A percentile compares a stretch with the other conserved stretches of the same genome.
phyloP scores from a whole-genome alignment of 1,140 invertebrate species.

The Choristoneura fumiferana region DNA sequence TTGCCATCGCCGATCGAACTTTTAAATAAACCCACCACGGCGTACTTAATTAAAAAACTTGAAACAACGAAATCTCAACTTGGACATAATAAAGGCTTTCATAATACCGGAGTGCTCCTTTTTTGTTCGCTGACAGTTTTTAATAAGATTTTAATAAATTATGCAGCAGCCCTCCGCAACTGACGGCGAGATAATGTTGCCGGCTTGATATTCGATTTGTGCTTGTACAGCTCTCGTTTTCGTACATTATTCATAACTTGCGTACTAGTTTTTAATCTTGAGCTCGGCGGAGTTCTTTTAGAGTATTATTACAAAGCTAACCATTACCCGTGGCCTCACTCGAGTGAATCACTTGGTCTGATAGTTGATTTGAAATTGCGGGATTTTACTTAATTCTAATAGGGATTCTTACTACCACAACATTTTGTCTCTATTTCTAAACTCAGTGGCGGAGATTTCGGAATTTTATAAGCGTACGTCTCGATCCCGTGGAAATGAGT shows the following conservation, averaged over 20 bases:
- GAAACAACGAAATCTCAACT: slow-evolving; percentile 31
- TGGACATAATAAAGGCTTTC: slow-evolving; percentile 44
- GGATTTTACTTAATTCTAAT: too few relatives aligned
- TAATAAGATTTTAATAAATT: slow-evolving; percentile 55
- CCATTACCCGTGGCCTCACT: too few relatives aligned
- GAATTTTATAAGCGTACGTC: too few relatives aligned
- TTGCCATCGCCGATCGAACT: slow-evolving; percentile 1
- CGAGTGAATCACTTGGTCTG: too few relatives aligned
- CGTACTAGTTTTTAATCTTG: slow-evolving; percentile 5
- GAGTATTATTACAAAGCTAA: too few relatives aligned
- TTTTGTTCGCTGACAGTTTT: slow-evolving; percentile 48
- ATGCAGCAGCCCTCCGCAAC: slow-evolving; percentile 30
- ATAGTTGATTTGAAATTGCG: too few relatives aligned
- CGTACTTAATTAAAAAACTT: slow-evolving; percentile 37
- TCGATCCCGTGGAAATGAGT: too few relatives aligned
- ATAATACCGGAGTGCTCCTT: slow-evolving; percentile 33
- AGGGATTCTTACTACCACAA: too few relatives aligned
- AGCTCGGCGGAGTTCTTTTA: not conserved
- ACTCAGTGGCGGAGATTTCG: too few relatives aligned
- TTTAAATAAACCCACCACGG: slow-evolving; percentile 12
- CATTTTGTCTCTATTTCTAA: too few relatives aligned
- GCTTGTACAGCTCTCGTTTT: slow-evolving; percentile 10
- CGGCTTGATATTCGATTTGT: slow-evolving; percentile 9
- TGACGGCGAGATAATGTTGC: slow-evolving; percentile 12
- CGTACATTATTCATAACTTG: slow-evolving; percentile 15